Percentiles rank a stretch among this genome's conserved stretches.
phyloP scores from a whole-genome alignment of 1,140 invertebrate genomes.

The Dendroctonus ponderosae region DNA sequence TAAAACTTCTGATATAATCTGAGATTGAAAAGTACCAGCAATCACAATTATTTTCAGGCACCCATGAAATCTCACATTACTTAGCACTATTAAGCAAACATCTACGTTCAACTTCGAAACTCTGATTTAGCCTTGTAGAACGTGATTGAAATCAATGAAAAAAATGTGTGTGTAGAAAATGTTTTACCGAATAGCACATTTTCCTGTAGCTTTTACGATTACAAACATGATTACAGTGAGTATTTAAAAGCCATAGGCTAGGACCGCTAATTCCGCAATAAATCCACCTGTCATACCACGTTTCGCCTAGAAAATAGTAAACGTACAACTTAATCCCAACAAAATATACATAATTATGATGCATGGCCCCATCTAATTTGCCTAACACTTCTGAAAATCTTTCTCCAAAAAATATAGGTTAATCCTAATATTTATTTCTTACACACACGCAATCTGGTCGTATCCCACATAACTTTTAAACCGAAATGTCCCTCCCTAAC shows the following conservation, averaged over 20 bases:
- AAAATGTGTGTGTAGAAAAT: background rate
- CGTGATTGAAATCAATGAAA: background rate
- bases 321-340: constrained; percentile 18
- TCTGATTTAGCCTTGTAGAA: no score
- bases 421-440: constrained; percentile 25
- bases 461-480: background rate
- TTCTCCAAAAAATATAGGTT: constrained; percentile 13
- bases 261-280: constrained; percentile 8
- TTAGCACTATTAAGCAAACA: no score
- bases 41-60: no score
- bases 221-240: no score
- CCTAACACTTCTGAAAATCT: constrained; percentile 20
- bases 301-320: constrained; percentile 15
- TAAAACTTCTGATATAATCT: no score
- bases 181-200: no score
- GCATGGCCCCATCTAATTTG: constrained; percentile 19
- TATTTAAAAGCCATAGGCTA: no score
- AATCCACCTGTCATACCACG: constrained; percentile 9
- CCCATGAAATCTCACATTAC: no score
- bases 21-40: no score
- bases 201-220: no score
- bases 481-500: no score
- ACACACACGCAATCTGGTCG: constrained; percentile 11
- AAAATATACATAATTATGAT: constrained; percentile 20
- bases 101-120: no score